Conservation (phyloP, 2,888 invertebrate species). For the Ormyrus pomaceus region DNA sequence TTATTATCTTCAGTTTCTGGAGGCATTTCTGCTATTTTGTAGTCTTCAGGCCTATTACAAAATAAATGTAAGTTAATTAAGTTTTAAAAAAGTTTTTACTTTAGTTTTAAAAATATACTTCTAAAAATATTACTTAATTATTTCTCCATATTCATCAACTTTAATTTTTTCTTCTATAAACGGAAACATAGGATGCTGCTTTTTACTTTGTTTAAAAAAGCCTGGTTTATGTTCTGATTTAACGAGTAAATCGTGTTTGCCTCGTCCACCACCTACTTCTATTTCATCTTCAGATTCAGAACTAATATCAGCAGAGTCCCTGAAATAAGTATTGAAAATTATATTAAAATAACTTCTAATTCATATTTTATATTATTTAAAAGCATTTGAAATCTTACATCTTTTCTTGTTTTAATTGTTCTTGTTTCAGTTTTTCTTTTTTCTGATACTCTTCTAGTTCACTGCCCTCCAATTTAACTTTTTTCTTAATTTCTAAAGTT, state of each 20-base stretch:
- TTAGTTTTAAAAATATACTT: constrained; percentile 1
- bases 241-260: constrained; percentile 93
- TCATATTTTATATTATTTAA: constrained; percentile 21
- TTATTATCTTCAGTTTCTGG: constrained; percentile 83
- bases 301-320: constrained; percentile 84
- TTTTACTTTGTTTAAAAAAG: constrained; percentile 92
- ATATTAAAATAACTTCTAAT: neutral
- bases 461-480: constrained; percentile 85
- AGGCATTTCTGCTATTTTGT: constrained; percentile 86
- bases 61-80: constrained; percentile 5
- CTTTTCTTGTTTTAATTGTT: constrained; percentile 74
- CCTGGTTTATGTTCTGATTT: constrained; percentile 85
- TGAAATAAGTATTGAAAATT: constrained; percentile 65
- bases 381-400: constrained; percentile 65
- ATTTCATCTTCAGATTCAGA: constrained; percentile 92
- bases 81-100: constrained; percentile 8
- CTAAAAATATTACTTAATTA: constrained; percentile 81
- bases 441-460: constrained; percentile 87
- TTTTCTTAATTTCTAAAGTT: constrained; percentile 82
- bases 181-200: constrained; percentile 98
- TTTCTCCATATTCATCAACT: constrained; percentile 97
- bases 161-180: constrained; percentile 93
- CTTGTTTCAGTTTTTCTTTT: constrained; percentile 79
- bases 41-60: constrained; percentile 87
- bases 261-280: constrained; percentile 85